Base-by-base conservation (phyloP, 2,888 invertebrate species). In the Drosophila colorata region DNA sequence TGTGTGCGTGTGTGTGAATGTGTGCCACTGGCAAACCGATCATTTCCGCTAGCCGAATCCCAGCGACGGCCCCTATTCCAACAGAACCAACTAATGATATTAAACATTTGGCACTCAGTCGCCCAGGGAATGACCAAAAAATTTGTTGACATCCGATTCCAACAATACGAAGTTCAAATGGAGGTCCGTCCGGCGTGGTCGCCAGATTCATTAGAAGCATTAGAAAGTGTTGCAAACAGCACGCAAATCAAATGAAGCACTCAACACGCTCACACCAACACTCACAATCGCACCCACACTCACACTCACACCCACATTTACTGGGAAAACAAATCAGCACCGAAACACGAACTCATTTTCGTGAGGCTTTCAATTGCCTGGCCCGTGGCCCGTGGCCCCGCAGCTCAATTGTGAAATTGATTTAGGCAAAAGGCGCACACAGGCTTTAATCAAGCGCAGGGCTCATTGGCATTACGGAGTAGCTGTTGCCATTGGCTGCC, bases 221-320 rank as follows among this genome's bases (percentile, higher is more conserved):
- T 73, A 61, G 87, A 84, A 87, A 87, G 87, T 80, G 87, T 83
- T 77, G 61, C 78, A 68, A 80, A 44, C 48, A 25, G 47, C 74
- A 74, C 69, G 65, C 70, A 86, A 82, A 74, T 70, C 46, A 66
- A 71, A 67, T 71, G 57, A 75, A 58, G 35, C 51, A 60, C 28
- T 44, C 35, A 7, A 38, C 46, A n/a, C 40, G 41, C 51, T 44
- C 38, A 28, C 53, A 35, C n/a, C n/a, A n/a, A 11, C 18, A 57
- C 28, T 11, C 43, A 14, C 41, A 49, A 44, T 31, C 49, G n/a
- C 31, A 48, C 25, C 38, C 37, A 40, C n/a, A 44, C 33, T 20
- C 25, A 16, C 9, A n/a, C 48, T 33, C 51, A 25, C 8, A 4
- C 23, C 4, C 31, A 5, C 6, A 51, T 38, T 51, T 48, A 47